phyloP scores from a whole-genome alignment of 2,113 vertebrate genomes.

The Xiphophorus maculatus region DNA sequence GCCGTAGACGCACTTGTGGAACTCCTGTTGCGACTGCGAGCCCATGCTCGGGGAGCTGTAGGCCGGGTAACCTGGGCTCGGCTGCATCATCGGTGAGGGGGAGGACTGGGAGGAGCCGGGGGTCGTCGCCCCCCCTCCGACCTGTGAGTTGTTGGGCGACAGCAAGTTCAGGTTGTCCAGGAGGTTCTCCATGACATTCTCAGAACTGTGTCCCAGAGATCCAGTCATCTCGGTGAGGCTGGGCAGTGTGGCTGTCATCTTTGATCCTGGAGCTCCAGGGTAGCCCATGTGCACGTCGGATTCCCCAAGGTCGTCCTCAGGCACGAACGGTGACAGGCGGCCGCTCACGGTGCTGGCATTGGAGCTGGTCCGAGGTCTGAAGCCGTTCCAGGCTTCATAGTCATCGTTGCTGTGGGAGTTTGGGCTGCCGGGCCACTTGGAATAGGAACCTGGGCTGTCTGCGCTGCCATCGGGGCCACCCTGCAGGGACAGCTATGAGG shows the following conservation, averaged over 20 bases:
- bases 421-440: conserved; percentile 97
- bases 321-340: conserved; percentile 94
- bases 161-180: conserved; percentile 97
- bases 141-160: conserved; percentile 88
- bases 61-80: conserved; percentile 86
- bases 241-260: conserved; percentile 94
- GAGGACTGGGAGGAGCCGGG: conserved; percentile 91
- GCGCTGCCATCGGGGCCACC: conserved; percentile 89
- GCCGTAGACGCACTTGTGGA: conserved; percentile 90
- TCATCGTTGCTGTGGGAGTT: conserved; percentile 97
- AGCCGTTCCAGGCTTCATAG: conserved; percentile 94
- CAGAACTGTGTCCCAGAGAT: conserved; percentile 83
- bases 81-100: conserved; percentile 91
- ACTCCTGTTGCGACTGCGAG: conserved; percentile 88
- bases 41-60: conserved; percentile 89
- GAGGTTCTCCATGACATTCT: conserved; percentile 97
- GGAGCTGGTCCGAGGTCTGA: conserved; percentile 94
- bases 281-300: conserved; percentile 92
- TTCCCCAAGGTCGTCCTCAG: conserved; percentile 93
- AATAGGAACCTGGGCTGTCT: conserved; percentile 92
- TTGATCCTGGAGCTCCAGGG: conserved; percentile 84
- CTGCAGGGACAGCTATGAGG: conserved; percentile 85
- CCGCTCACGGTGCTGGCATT: conserved; percentile 96
- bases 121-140: conserved; percentile 74
- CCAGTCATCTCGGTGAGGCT: conserved; percentile 95